These are phyloP conservation scores for Copidosoma floridanum DNA, from an alignment of 1,140 invertebrate genomes.

Conservation along the genomic window DNA sequence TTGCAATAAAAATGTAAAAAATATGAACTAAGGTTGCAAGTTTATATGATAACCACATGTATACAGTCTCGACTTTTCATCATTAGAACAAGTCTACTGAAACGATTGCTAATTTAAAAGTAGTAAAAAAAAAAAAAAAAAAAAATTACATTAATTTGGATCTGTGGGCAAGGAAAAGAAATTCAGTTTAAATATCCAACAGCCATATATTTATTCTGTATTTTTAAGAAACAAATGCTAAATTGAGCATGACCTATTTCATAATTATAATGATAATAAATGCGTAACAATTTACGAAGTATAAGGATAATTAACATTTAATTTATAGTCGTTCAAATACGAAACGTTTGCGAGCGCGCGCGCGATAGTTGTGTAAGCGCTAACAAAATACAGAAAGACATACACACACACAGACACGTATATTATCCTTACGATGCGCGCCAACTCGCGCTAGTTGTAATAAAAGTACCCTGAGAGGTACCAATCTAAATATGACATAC, in stretches of 20 bases:
- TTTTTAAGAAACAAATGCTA: slow-evolving; percentile 60
- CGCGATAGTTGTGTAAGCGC: slow-evolving; percentile 44
- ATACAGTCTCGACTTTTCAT: slow-evolving; percentile 8
- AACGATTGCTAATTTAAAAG: slow-evolving; percentile 20
- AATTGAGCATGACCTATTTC: slow-evolving; percentile 58
- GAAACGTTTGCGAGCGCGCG: slow-evolving; percentile 49
- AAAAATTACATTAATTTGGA: not conserved
- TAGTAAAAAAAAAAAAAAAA: not conserved
- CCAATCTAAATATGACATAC: too few species aligned
- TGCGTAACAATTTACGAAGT: slow-evolving; percentile 57
- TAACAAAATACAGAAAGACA: slow-evolving; percentile 50
- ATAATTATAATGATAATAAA: slow-evolving; percentile 59
- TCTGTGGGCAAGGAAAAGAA: not conserved
- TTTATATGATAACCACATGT: slow-evolving; percentile 6
- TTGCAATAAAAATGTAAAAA: slow-evolving; percentile 50
- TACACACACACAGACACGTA: too few species aligned
- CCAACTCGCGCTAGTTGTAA: too few species aligned
- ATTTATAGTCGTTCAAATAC: slow-evolving; percentile 57
- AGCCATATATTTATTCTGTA: slow-evolving; percentile 60
- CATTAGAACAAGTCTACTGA: slow-evolving; percentile 9
- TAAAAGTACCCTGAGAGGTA: too few species aligned
- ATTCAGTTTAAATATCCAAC: slow-evolving; percentile 54
- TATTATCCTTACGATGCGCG: too few species aligned
- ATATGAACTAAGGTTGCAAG: not conserved
- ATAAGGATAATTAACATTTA: slow-evolving; percentile 58